Evolutionary conservation across 1,140 invertebrate species (phyloP).

Genomic region (Drosophila lowei): DNA sequence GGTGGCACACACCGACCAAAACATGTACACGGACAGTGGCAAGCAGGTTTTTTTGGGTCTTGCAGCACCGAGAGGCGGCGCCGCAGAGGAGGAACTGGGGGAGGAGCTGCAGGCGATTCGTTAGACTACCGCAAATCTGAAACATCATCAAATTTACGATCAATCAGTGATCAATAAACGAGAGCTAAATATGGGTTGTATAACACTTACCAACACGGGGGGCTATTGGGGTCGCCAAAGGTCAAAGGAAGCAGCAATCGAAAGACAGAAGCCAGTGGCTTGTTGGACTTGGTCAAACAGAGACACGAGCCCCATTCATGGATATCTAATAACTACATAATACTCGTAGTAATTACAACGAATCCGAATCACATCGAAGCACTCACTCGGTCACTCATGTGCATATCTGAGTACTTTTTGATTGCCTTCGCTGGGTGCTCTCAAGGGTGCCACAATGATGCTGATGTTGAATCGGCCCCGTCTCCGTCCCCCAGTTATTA

Average conservation of each 20-base stretch:
- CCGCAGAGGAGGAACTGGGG: neutral
- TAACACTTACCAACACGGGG: slow-evolving; percentile 16
- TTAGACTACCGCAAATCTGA: too few relatives aligned
- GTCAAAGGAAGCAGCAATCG: slow-evolving; percentile 58
- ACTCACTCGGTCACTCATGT: slow-evolving; percentile 3
- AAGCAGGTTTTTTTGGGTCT: slow-evolving; percentile 23
- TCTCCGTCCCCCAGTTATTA: slow-evolving; percentile 7
- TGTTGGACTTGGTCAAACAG: slow-evolving; percentile 29
- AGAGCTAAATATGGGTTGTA: slow-evolving; percentile 37
- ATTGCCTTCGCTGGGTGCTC: slow-evolving; percentile 42
- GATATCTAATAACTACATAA: slow-evolving; percentile 22
- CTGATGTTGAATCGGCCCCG: slow-evolving; percentile 14
- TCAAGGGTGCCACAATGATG: slow-evolving; percentile 52
- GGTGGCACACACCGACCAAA: slow-evolving; percentile 5
- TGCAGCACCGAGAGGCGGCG: neutral
- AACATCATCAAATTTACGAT: slow-evolving; percentile 11
- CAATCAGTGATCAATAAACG: slow-evolving; percentile 11
- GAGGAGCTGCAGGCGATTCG: slow-evolving; percentile 14
- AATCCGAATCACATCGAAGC: slow-evolving; percentile 40
- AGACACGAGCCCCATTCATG: slow-evolving; percentile 16
- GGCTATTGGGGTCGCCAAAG: slow-evolving; percentile 33
- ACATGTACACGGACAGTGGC: neutral
- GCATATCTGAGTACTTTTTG: slow-evolving; percentile 49
- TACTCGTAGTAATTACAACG: slow-evolving; percentile 36
- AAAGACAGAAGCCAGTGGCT: slow-evolving; percentile 52